Percentiles rank a stretch among this genome's conserved stretches.
Conservation (phyloP, 2,888 invertebrate genomes). For the Agrochola litura region DNA sequence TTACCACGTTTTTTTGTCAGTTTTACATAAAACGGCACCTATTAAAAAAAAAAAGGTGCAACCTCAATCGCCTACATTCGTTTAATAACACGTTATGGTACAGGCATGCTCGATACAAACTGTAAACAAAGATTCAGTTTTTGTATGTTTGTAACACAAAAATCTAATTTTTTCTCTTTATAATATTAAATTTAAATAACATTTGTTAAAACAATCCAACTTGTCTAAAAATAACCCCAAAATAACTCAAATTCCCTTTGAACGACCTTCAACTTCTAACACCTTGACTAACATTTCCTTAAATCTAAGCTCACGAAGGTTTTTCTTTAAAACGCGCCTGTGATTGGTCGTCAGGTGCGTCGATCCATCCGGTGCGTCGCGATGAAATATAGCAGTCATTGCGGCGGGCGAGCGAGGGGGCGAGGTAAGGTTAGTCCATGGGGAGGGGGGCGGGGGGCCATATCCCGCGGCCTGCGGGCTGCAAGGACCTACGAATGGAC, state of each 20-base stretch:
- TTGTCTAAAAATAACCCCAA: not conserved
- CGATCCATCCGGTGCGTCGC: conserved; percentile 53
- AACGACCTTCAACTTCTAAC: conserved; percentile 25
- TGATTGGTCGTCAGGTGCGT: conserved; percentile 60
- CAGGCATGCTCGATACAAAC: not conserved
- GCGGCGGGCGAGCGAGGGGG: conserved; percentile 38
- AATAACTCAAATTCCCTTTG: not conserved
- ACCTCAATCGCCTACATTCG: not conserved
- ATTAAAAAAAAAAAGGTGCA: too few species aligned
- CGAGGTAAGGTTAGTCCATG: conserved; percentile 1
- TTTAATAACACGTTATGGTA: not conserved
- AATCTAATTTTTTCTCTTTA: too few species aligned
- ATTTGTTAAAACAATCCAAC: not conserved
- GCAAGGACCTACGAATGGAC: conserved; percentile 46
- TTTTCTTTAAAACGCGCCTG: conserved; percentile 38
- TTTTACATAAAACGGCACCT: not conserved
- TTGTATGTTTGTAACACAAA: too few species aligned
- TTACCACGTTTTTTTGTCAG: not conserved
- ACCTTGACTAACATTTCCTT: conserved; percentile 22
- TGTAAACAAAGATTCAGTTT: not conserved
- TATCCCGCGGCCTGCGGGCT: conserved; percentile 41
- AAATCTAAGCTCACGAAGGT: conserved; percentile 38
- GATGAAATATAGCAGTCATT: conserved; percentile 65
- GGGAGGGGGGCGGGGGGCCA: not conserved
- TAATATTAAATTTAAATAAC: not conserved